phyloP scores from a whole-genome alignment of 1,140 invertebrate species.

The Tetramorium simillimum region DNA sequence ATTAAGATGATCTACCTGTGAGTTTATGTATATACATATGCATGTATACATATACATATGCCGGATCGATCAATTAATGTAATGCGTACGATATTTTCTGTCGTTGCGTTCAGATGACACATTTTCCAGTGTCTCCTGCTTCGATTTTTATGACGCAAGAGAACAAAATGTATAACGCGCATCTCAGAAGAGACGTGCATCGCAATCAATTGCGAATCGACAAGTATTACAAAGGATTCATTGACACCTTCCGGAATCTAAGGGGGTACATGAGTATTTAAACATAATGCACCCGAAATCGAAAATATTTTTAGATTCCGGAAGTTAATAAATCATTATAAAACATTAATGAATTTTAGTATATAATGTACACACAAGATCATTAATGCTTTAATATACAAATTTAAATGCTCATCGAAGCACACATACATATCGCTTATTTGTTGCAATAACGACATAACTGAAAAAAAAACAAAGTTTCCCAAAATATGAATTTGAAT shows the following conservation, averaged over 20 bases:
- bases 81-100: slow-evolving; percentile 42
- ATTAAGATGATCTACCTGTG: background rate
- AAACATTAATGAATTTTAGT: background rate
- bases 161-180: background rate
- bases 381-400: background rate
- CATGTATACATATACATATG: background rate
- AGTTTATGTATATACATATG: background rate
- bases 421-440: no score
- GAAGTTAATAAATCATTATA: no score
- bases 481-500: no score
- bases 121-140: background rate
- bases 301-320: background rate
- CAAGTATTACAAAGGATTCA: background rate
- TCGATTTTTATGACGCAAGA: slow-evolving; percentile 19
- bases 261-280: background rate
- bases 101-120: background rate
- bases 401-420: background rate
- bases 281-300: background rate
- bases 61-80: slow-evolving; percentile 38
- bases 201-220: background rate
- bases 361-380: background rate
- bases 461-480: no score
- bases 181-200: background rate
- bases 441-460: no score
- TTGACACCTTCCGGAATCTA: background rate